Evolutionary conservation across 2,113 vertebrate genomes (phyloP).

Genomic region (Trachemys scripta): DNA sequence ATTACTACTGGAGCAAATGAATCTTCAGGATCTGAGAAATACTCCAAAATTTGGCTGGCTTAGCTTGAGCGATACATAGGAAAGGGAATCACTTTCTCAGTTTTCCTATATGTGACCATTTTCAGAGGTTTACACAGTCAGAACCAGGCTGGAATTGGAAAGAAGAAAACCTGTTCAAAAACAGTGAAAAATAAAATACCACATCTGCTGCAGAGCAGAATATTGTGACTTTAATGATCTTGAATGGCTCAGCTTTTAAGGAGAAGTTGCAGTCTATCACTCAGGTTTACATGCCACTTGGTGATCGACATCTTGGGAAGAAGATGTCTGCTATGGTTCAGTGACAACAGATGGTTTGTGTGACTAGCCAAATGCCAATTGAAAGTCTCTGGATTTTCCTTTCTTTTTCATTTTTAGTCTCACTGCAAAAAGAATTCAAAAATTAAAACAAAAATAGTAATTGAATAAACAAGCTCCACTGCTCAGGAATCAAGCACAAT

Average conservation of each 20-base stretch:
- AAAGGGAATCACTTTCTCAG: background rate
- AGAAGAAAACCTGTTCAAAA: background rate
- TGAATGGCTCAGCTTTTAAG: background rate
- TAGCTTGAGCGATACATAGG: too few species aligned
- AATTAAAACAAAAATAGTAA: background rate
- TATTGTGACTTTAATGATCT: background rate
- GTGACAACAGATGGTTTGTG: background rate
- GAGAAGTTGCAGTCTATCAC: background rate
- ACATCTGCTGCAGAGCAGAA: background rate
- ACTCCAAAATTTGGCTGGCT: background rate
- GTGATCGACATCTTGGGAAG: background rate
- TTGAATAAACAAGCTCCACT: too few species aligned
- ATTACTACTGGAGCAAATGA: background rate
- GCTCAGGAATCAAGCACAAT: background rate
- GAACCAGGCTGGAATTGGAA: background rate
- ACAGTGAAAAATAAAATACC: constrained; percentile 8
- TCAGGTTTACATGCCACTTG: background rate
- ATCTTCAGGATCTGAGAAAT: background rate
- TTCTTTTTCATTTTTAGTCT: background rate
- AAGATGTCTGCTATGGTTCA: background rate
- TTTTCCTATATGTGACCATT: background rate
- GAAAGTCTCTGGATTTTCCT: background rate
- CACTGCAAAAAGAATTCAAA: background rate
- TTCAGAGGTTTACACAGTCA: background rate
- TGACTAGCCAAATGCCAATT: background rate